Evolutionary conservation across 2,113 vertebrate species (phyloP).

Genomic region (Oceanodroma tethys): DNA sequence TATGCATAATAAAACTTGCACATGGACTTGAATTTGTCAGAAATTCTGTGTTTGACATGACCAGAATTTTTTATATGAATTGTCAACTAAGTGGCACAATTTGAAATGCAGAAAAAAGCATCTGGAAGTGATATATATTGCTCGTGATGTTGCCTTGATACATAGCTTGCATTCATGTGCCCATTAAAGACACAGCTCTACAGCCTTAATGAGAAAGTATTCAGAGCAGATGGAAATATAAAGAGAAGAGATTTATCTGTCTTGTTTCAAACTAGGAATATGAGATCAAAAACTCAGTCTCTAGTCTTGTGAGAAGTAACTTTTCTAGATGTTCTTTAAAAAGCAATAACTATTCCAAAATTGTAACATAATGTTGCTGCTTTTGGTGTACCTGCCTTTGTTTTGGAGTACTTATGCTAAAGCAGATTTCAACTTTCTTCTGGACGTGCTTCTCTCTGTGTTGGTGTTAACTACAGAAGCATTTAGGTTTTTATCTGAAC

Average conservation of each 20-base stretch:
- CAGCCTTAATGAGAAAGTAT: not conserved
- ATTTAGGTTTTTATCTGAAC: not conserved
- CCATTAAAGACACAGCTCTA: not conserved
- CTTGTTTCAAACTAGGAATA: not conserved
- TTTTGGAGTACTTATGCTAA: not conserved
- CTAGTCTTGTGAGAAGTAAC: not conserved
- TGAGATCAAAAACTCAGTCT: not conserved
- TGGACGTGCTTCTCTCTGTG: not conserved
- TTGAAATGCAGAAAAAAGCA: not conserved
- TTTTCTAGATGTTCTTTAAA: not conserved
- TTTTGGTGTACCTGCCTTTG: not conserved
- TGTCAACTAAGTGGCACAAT: not conserved
- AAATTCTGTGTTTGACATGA: not conserved
- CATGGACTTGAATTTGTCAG: not conserved
- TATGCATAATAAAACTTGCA: not conserved
- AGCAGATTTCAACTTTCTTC: not conserved
- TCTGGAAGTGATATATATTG: not conserved
- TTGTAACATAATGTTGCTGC: not conserved
- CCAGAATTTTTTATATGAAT: not conserved
- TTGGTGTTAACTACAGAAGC: not conserved
- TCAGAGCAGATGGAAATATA: not conserved
- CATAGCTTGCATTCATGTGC: not conserved
- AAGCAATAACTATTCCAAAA: not conserved
- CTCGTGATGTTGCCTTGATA: not conserved
- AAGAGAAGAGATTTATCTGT: not conserved